Evolutionary conservation across 2,113 vertebrate genomes (phyloP).

Genomic region (Nibea albiflora): DNA sequence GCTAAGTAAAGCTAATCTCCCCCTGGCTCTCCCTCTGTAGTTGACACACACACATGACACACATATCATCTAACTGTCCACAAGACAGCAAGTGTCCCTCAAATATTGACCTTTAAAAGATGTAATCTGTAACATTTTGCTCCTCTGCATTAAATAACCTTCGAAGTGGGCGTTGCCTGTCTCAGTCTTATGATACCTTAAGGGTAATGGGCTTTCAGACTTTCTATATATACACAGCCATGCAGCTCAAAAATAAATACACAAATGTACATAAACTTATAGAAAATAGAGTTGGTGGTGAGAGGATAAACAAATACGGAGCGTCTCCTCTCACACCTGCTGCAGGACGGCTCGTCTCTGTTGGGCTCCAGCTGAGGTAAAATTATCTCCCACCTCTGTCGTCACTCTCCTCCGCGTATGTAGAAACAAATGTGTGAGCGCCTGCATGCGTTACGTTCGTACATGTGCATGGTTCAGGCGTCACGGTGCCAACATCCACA

Average conservation of each 20-base stretch:
- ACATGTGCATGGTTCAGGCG: background rate
- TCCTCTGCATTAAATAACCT: background rate
- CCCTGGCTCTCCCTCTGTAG: background rate
- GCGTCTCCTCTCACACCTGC: constrained; percentile 19
- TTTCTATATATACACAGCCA: background rate
- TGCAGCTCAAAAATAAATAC: background rate
- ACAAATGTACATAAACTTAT: constrained; percentile 4
- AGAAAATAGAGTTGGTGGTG: constrained; percentile 7
- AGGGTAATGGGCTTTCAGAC: background rate
- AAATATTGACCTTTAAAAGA: background rate
- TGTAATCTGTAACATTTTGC: background rate
- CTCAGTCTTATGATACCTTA: background rate
- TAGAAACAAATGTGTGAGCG: background rate
- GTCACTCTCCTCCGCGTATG: background rate
- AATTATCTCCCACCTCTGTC: constrained; percentile 11
- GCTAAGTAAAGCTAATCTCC: background rate
- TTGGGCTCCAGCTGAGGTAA: constrained; percentile 13
- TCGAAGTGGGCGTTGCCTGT: too few relatives aligned
- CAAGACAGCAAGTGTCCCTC: too few relatives aligned
- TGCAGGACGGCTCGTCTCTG: background rate
- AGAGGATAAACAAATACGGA: constrained; percentile 42
- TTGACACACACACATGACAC: background rate
- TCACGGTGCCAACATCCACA: constrained; percentile 40
- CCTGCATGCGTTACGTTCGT: background rate
- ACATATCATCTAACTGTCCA: background rate